Evolutionary conservation across 2,797 vertebrate species (phyloP), one percentile per base, ranked within the genome.

Genomic region (Scomberomorus guttatus): DNA sequence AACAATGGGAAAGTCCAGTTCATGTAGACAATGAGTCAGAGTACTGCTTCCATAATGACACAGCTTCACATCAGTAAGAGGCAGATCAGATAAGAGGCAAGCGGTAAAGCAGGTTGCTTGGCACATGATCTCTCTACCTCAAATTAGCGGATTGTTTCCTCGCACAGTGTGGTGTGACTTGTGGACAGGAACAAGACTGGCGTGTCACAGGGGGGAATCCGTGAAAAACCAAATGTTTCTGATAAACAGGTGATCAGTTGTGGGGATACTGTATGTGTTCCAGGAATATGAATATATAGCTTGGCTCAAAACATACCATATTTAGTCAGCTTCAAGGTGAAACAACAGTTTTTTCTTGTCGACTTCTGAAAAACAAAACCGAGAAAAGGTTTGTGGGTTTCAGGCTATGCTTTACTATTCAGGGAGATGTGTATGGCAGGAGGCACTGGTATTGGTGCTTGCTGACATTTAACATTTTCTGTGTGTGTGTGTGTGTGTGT

Each of bases 361-460:
- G 82, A 95, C 93, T 87, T 89, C 90, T 93, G 94, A 96, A 96
- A 97, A 97, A 95, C 96, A 97, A 97, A 97, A 98, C 96, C 93
- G 96, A 97, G 94, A 96, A 95, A 93, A 92, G 95, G 83, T 93
- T 93, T 97, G 97, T 96, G 97, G 97, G 94, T 97, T 96, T 95
- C 85, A 82, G 85, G 71, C 72, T 67, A 71, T 80, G 77, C 81
- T 85, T 87, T 86, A 92, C 89, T 92, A 91, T 92, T 92, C 84
- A 90, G 69, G 84, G 85, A 89, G 85, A 79, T 25, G 61, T 69
- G 61, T 82, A 81, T 75, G 72, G 82, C 44, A 77, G 62, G 75
- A 87, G 80, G 69, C 77, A 73, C 54, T 72, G 32, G 64, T 75
- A 77, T 72, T 60, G 61, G 65, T 62, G 65, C 67, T 29, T 67